Percentiles rank a stretch among this genome's conserved stretches.
Evolutionary conservation across 35 echinoderm and acorn worm genomes (phyloP).

Genomic region (Heliocidaris erythrogramma): DNA sequence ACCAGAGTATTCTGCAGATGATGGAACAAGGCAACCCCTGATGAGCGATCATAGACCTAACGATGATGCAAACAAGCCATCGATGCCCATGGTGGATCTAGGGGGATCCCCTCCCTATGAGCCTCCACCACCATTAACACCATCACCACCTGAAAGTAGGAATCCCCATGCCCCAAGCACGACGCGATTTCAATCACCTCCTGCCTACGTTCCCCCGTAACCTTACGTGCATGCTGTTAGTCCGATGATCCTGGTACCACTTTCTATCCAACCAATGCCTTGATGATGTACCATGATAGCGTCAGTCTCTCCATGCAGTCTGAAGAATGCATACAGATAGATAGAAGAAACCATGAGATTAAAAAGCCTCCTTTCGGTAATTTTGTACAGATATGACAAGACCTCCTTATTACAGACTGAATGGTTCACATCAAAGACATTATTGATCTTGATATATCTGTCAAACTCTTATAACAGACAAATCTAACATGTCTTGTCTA

Average conservation of each 20-base stretch:
- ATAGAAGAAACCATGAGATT: not conserved
- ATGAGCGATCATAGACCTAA: conserved; percentile 65
- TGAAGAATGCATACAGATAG: not conserved
- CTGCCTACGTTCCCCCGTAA: conserved; percentile 91
- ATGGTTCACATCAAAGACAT: not conserved
- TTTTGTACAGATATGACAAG: not conserved
- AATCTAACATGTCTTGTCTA: not conserved
- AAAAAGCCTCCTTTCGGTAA: not conserved
- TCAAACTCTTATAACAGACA: not conserved
- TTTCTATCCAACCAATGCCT: conserved; percentile 27
- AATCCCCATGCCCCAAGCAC: conserved; percentile 77
- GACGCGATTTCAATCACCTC: conserved; percentile 84
- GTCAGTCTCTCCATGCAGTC: not conserved
- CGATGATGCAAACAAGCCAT: conserved; percentile 78
- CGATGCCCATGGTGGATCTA: conserved; percentile 86
- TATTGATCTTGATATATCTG: not conserved
- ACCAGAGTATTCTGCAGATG: conserved; percentile 76
- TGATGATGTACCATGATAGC: not conserved
- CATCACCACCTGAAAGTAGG: conserved; percentile 80
- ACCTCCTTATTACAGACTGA: not conserved
- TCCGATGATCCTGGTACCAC: not conserved
- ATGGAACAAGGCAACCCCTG: conserved; percentile 70
- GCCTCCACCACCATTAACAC: conserved; percentile 74
- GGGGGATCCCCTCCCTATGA: conserved; percentile 80
- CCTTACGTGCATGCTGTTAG: not conserved